Evolutionary conservation across 2,113 vertebrate genomes (phyloP), one percentile per base, ranked within the genome.

Genomic region (Rhinoderma darwinii): DNA sequence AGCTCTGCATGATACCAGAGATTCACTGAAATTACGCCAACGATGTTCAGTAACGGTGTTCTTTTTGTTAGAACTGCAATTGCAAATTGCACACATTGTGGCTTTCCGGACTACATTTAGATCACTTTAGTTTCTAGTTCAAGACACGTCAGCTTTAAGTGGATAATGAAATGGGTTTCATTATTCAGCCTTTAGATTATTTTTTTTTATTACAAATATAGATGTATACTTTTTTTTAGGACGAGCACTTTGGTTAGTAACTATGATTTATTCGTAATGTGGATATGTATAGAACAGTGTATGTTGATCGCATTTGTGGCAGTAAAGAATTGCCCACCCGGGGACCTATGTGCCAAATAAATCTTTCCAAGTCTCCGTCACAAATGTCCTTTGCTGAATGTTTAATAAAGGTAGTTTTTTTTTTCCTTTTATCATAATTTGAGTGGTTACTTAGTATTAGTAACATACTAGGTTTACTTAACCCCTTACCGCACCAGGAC

Each of bases 1-100:
- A 22, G 20, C 77, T 37, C 37, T 44, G 56, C 56, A 41, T 41
- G 50, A 61, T 80, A n/a, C 76, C 76, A 79, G 30, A 79, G 9
- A 30, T 47, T 74, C 25, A 44, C 30, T 77, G 75, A 54, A 78
- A 27, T 78, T 37, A 37, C 30, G 20, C 56, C 47, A 56, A 56
- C 10, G 32, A 18, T 37, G 30, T 56, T 20, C 50, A 25, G 72
- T 27, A 27, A 75, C n/a, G 3, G 4, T 78, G 39, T 17, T 8
- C 12, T 44, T 73, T 43, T n/a, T 11, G 70, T 70, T 37, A 70
- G 70, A 41, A 14, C 70, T 73, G 22, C 10, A 12, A 14, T 41
- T 73, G 39, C 37, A 41, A 2, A 43, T 73, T 73, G 39, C 70
- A 25, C 70, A 73, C 47, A 18, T 30, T 77, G n/a, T 77, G 43